Conservation (phyloP, 2,113 vertebrate species). For the Corythaixoides concolor region DNA sequence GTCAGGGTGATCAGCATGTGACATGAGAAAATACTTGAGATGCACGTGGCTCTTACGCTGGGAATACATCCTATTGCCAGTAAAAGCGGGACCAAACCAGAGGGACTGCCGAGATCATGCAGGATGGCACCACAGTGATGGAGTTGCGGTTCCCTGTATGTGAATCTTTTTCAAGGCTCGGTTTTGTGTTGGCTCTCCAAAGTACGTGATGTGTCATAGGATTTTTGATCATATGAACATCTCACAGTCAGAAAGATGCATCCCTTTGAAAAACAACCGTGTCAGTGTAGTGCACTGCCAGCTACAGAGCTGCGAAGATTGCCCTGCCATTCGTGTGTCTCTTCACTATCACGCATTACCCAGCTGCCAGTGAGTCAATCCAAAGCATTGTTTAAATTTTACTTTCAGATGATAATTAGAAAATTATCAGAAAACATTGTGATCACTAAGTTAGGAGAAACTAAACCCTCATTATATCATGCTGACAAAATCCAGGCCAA, state of each 20-base stretch:
- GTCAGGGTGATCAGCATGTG: neutral
- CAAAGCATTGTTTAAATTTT: neutral
- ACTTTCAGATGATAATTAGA: neutral
- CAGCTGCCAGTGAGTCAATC: neutral
- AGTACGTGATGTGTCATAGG: neutral
- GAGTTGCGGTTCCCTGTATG: neutral
- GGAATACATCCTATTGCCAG: neutral
- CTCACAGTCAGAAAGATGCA: neutral
- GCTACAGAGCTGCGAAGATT: neutral
- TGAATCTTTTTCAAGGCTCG: neutral
- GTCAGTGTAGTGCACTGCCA: neutral
- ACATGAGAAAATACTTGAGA: neutral
- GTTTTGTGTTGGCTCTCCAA: neutral
- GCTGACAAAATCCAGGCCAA: neutral
- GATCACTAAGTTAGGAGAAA: neutral
- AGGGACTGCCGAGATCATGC: rapidly evolving
- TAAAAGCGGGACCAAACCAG: neutral
- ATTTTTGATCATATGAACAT: neutral
- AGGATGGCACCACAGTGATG: neutral
- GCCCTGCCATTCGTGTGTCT: neutral
- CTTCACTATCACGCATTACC: neutral
- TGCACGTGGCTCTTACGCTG: neutral
- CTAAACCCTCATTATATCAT: neutral
- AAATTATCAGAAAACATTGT: neutral
- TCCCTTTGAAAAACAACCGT: neutral